These are phyloP conservation scores for Drosophila guanche DNA, from an alignment of 1,140 invertebrate species.

Conservation along the genomic window DNA sequence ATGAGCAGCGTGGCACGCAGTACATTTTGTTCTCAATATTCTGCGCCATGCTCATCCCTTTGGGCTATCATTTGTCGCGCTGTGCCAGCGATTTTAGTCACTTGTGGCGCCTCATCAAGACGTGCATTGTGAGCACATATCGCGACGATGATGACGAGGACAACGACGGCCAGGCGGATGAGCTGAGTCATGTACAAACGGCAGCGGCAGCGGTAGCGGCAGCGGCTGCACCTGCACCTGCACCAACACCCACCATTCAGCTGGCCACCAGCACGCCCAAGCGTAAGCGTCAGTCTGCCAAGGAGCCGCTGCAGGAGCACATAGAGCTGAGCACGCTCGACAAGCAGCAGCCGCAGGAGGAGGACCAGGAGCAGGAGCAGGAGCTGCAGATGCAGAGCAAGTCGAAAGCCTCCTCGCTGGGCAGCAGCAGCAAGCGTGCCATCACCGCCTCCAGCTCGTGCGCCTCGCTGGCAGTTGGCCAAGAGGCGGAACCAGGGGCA, in stretches of 20 bases:
- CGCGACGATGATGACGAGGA: slow-evolving; percentile 83
- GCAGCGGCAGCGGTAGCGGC: no score
- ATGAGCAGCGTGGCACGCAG: slow-evolving; percentile 92
- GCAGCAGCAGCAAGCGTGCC: slow-evolving; percentile 69
- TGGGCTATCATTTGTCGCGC: slow-evolving; percentile 96
- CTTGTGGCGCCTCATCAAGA: slow-evolving; percentile 93
- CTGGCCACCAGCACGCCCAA: slow-evolving; percentile 42
- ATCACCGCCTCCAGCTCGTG: slow-evolving; percentile 73
- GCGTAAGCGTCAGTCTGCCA: slow-evolving; percentile 16
- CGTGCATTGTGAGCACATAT: slow-evolving; percentile 78
- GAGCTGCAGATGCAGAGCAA: slow-evolving; percentile 58
- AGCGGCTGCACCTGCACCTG: no score
- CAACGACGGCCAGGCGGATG: slow-evolving; percentile 33
- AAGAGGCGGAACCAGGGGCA: slow-evolving; percentile 15
- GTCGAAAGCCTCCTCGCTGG: slow-evolving; percentile 74
- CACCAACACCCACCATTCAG: slow-evolving; percentile 11
- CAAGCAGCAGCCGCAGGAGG: slow-evolving; percentile 38
- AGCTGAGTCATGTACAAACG: slow-evolving; percentile 61
- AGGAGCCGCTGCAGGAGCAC: slow-evolving; percentile 48
- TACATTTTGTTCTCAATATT: slow-evolving; percentile 98
- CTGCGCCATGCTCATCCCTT: slow-evolving; percentile 93
- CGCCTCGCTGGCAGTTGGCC: slow-evolving; percentile 49
- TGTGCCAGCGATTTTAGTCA: slow-evolving; percentile 95
- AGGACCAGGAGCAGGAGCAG: slow-evolving; percentile 35
- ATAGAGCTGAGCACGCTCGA: slow-evolving; percentile 74